Evolutionary conservation across 2,113 vertebrate genomes (phyloP), one percentile per base, ranked within the genome.

Genomic region (Pelmatolapia mariae): DNA sequence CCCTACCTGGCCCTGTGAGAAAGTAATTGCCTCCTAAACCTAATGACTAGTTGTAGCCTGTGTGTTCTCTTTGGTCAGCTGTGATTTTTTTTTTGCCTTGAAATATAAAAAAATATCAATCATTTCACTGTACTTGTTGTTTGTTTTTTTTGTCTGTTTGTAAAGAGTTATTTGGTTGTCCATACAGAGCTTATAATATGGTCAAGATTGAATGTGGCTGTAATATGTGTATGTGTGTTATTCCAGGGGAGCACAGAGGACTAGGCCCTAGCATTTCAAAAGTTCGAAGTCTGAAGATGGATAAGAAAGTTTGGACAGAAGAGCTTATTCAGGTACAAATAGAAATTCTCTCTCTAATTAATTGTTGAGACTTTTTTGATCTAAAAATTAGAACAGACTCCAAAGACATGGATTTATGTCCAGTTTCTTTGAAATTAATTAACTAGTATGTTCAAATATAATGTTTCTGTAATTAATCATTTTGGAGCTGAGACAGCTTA

Each of bases 251-350:
- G 86, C 98, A 99, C 82, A 97, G 98, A 9, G 97, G 97, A 18
- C 88, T 99, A 66, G 98, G 98, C 0, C 98, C 97, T 0, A 97
- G 95, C 43, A 93, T 99, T 86, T 98, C 97, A 57, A 99, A 99
- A 89, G 97, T 99, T 29, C 97, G 98, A 47, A 99, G 98, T 93
- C 96, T 99, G 56, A 99, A 99, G 96, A 99, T 99, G 98, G 98
- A 99, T 96, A 96, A 95, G 85, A 99, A 98, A 47, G 97, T 99
- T 86, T 99, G 98, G 98, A 99, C 98, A 0, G 97, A 98, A 68
- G 96, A 98, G 47, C 97, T 99, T 38, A 96, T 99, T 1, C 66
- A 99, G 98, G 98, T 99, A 90, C 8, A 73, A 10, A 82, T 24
- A 52, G 31, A 80, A 82, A 22, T 38, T 81, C 22, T 63, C 29